These are phyloP conservation scores for Zaprionus lachaisei DNA, from an alignment of 1,140 invertebrate species.

Conservation along the genomic window DNA sequence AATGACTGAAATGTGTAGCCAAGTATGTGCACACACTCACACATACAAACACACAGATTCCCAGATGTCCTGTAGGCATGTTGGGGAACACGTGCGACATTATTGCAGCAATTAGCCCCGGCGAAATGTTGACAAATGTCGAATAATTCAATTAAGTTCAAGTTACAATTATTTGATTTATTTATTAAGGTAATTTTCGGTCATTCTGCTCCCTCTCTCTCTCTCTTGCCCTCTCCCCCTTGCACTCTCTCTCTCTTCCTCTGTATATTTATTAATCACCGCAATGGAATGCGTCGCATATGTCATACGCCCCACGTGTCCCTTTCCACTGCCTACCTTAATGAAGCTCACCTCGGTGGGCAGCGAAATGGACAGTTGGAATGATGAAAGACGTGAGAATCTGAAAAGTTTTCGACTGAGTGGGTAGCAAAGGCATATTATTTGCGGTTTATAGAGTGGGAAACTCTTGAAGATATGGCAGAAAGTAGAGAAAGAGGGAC, in stretches of 20 bases:
- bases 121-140: constrained; percentile 75
- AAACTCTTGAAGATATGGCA: not conserved
- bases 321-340: not conserved
- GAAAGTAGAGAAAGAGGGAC: not conserved
- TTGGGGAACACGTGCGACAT: constrained; percentile 68
- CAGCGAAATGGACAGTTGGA: not conserved
- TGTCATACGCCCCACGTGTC: not conserved
- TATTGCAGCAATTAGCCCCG: constrained; percentile 77
- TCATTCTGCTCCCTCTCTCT: not conserved
- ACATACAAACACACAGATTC: not conserved
- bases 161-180: constrained; percentile 80
- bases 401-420: not conserved
- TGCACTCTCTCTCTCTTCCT: not conserved
- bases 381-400: not conserved
- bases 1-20: constrained; percentile 61
- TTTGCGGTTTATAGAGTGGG: too few species aligned
- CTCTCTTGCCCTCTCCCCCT: not conserved
- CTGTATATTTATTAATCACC: not conserved
- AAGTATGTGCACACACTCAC: constrained; percentile 13
- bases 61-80: constrained; percentile 24
- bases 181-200: constrained; percentile 54
- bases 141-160: constrained; percentile 82
- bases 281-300: not conserved
- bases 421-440: not conserved
- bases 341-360: not conserved